Percentiles rank a stretch among this genome's conserved stretches.
phyloP scores from a whole-genome alignment of 2,113 vertebrate species.

The Amphiprion ocellaris region DNA sequence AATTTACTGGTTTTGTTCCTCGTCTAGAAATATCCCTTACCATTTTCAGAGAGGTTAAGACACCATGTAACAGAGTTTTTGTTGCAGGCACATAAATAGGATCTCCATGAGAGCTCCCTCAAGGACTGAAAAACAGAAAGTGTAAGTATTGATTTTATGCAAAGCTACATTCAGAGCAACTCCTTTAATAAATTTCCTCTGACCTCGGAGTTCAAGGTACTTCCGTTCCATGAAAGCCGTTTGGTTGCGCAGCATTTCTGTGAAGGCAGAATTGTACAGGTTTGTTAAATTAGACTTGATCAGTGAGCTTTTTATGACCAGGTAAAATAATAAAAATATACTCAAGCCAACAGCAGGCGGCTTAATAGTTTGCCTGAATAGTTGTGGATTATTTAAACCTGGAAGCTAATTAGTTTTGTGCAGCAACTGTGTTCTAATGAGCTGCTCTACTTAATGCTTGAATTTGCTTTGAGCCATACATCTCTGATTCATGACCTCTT shows the following conservation, averaged over 20 bases:
- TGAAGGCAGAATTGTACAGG: no score
- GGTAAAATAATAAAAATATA: no score
- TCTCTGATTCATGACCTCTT: no score
- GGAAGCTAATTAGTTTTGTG: no score
- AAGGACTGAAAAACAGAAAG: not conserved
- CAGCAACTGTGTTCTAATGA: no score
- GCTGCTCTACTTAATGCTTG: no score
- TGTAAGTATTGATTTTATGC: constrained; percentile 2
- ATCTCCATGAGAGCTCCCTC: not conserved
- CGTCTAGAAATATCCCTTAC: not conserved
- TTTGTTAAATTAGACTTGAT: no score
- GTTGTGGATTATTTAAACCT: no score
- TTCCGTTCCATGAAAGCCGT: not conserved
- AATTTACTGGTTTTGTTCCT: not conserved
- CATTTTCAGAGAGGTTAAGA: not conserved
- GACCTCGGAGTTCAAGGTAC: not conserved
- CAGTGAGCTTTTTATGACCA: no score
- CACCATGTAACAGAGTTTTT: not conserved
- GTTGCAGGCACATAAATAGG: not conserved
- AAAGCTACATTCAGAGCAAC: not conserved
- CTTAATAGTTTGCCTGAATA: no score
- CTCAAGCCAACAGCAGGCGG: no score
- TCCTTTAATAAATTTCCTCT: not conserved
- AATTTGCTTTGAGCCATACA: no score
- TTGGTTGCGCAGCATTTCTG: not conserved